Evolutionary conservation across 1,140 invertebrate species (phyloP).

Genomic region (Nasonia giraulti): DNA sequence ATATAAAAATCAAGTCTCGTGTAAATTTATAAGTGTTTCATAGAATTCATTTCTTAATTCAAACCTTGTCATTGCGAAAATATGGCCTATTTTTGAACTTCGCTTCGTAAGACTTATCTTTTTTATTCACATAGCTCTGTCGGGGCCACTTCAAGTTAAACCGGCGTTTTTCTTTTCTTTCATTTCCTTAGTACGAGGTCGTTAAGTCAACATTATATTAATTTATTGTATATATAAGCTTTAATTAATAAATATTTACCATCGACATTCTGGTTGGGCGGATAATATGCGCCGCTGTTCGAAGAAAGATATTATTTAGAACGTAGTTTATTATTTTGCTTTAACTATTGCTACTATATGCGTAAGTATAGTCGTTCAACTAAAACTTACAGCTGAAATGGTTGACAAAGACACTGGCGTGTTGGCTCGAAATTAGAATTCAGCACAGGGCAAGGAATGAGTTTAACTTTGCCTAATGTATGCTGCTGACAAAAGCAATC

Average conservation of each 20-base stretch:
- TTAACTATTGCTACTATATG: background rate
- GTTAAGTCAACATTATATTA: background rate
- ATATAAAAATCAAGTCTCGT: background rate
- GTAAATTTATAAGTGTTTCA: background rate
- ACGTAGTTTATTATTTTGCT: background rate
- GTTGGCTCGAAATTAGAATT: constrained; percentile 10
- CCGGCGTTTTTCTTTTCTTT: constrained; percentile 41
- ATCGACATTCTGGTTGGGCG: background rate
- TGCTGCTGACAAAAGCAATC: constrained; percentile 30
- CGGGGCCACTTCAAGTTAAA: constrained; percentile 57
- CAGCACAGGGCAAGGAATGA: constrained; percentile 3
- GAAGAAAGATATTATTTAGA: background rate
- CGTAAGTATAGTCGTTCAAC: background rate
- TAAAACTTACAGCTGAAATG: constrained; percentile 31
- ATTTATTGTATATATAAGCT: background rate
- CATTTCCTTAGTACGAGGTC: constrained; percentile 36
- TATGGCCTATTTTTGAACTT: constrained; percentile 54
- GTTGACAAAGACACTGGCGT: constrained; percentile 21
- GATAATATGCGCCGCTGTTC: background rate
- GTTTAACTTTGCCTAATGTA: background rate
- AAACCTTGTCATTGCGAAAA: constrained; percentile 56
- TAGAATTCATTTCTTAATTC: background rate
- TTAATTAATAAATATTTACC: constrained; percentile 19
- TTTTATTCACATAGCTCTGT: constrained; percentile 52
- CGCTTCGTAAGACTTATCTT: constrained; percentile 57